Evolutionary conservation across 2,113 vertebrate genomes (phyloP).

Genomic region (Euleptes europaea): DNA sequence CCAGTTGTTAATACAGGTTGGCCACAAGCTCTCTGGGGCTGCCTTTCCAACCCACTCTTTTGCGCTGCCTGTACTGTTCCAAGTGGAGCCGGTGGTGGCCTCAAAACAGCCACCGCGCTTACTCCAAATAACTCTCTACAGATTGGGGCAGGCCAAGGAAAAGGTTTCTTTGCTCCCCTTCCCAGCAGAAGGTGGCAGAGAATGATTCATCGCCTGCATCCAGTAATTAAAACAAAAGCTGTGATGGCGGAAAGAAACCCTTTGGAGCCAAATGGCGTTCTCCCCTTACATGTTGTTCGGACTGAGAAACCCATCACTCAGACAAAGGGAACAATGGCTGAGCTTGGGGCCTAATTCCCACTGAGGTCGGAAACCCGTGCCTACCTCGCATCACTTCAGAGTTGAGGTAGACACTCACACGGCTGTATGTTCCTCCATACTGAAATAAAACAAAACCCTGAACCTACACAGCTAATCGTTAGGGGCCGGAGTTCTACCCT

Average conservation of each 20-base stretch:
- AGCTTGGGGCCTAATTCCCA: slow-evolving; percentile 18
- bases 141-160: slow-evolving; percentile 48
- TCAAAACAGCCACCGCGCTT: slow-evolving; percentile 35
- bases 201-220: slow-evolving; percentile 72
- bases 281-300: slow-evolving; percentile 58
- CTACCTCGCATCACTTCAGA: not conserved
- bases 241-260: slow-evolving; percentile 71
- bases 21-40: not conserved
- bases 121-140: slow-evolving; percentile 54
- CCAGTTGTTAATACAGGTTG: slow-evolving; percentile 1
- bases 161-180: slow-evolving; percentile 19
- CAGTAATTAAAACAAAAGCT: slow-evolving; percentile 79
- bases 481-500: not conserved
- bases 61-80: not conserved
- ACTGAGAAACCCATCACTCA: slow-evolving; percentile 44
- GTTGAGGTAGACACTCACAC: not conserved
- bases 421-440: not conserved
- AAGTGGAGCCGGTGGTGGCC: slow-evolving; percentile 1
- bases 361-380: not conserved
- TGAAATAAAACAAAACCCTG: not conserved
- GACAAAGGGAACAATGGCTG: slow-evolving; percentile 50
- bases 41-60: not conserved
- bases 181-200: slow-evolving; percentile 54
- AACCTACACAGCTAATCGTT: too few relatives aligned
- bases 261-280: slow-evolving; percentile 75